Evolutionary conservation across 2,888 invertebrate genomes (phyloP).

Genomic region (Alitta virens): DNA sequence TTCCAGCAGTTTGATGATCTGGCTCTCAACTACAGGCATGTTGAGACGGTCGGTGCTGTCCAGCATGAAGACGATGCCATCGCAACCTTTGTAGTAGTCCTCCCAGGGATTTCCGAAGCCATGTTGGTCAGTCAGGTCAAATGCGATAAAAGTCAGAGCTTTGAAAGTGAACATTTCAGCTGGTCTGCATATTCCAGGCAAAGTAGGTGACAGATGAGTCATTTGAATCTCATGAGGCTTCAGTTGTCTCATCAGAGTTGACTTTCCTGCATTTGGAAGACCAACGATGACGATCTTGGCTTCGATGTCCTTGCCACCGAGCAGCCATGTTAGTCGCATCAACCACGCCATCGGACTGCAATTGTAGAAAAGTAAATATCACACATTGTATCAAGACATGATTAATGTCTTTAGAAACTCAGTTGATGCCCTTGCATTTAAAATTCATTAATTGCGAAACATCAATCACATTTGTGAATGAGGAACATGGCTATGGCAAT

Average conservation of each 20-base stretch:
- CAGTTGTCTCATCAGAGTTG: conserved; percentile 83
- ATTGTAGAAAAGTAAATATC: no score
- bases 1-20: conserved; percentile 80
- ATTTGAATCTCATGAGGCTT: conserved; percentile 69
- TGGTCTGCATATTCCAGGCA: conserved; percentile 84
- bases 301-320: conserved; percentile 61
- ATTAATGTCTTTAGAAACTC: no score
- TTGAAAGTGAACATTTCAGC: conserved; percentile 85
- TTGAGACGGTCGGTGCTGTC: conserved; percentile 84
- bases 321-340: conserved; percentile 21
- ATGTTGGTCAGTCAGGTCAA: conserved; percentile 93
- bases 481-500: no score
- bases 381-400: no score
- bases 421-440: no score
- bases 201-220: conserved; percentile 63
- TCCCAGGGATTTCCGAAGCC: conserved; percentile 92
- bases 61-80: conserved; percentile 91
- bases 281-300: conserved; percentile 86
- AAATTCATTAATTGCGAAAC: no score
- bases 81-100: conserved; percentile 85
- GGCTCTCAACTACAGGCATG: conserved; percentile 88
- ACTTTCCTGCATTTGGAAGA: conserved; percentile 89
- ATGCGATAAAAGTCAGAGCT: conserved; percentile 80
- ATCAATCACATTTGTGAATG: no score
- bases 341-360: conserved; percentile 30